Conservation (phyloP, 2,797 vertebrate genomes). For the Rhinogobio ventralis region DNA sequence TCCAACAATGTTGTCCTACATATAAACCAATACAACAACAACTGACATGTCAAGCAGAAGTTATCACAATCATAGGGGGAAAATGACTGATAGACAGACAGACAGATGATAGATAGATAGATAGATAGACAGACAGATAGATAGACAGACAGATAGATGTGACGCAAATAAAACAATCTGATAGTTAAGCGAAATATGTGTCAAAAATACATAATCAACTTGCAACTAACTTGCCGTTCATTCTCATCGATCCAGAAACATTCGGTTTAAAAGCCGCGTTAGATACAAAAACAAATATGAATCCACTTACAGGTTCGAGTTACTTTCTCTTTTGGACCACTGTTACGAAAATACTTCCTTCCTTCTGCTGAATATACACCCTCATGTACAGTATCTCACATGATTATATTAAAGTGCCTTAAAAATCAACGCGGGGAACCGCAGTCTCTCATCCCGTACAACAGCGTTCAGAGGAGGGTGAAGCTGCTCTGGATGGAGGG, state of each 20-base stretch:
- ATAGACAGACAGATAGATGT: background rate
- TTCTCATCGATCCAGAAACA: background rate
- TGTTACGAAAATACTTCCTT: constrained; percentile 7
- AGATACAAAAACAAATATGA: background rate
- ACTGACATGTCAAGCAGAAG: background rate
- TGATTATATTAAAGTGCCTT: background rate
- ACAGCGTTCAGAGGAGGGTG: background rate
- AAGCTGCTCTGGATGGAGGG: background rate
- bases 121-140: too few relatives aligned
- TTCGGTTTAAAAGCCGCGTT: background rate
- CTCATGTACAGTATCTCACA: constrained; percentile 2
- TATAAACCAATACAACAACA: background rate
- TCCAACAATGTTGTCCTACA: background rate
- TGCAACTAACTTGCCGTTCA: background rate
- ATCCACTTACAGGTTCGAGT: constrained; percentile 24
- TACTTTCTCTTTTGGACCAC: constrained; percentile 9
- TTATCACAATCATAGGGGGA: too few relatives aligned
- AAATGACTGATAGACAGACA: too few relatives aligned
- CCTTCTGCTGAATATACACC: constrained; percentile 1
- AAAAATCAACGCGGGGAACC: background rate
- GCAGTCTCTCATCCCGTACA: background rate
- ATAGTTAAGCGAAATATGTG: background rate
- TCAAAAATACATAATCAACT: background rate
- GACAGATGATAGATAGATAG: too few relatives aligned
- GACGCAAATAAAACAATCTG: background rate